Conservation (phyloP, 1,140 invertebrate species). For the Drosophila malerkotliana region DNA sequence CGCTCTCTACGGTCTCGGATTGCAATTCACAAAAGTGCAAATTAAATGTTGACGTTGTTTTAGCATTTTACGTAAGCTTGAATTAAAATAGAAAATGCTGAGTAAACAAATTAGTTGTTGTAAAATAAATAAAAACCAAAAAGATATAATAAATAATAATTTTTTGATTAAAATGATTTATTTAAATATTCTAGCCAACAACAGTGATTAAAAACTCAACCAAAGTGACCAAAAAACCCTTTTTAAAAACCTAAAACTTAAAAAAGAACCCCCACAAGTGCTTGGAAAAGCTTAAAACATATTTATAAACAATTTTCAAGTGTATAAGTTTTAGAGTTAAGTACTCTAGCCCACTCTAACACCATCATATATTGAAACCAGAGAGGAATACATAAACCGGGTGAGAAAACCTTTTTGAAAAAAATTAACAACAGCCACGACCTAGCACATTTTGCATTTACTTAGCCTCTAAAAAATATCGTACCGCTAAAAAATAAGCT, state of each 20-base stretch:
- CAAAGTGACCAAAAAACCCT: neutral
- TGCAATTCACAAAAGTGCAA: slow-evolving; percentile 46
- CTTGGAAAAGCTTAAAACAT: slow-evolving; percentile 2
- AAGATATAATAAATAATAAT: neutral
- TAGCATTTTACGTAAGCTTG: slow-evolving; percentile 57
- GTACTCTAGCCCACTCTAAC: neutral
- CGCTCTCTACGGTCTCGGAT: slow-evolving; percentile 5
- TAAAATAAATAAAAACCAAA: neutral
- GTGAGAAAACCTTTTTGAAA: neutral
- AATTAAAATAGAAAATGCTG: slow-evolving; percentile 17
- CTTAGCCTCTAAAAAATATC: slow-evolving; percentile 13
- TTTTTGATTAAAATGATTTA: slow-evolving; percentile 7
- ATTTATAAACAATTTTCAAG: neutral
- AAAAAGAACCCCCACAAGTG: slow-evolving; percentile 32
- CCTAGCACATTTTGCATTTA: slow-evolving; percentile 27
- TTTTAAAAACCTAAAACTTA: neutral
- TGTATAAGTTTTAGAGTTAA: neutral
- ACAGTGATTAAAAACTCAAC: neutral
- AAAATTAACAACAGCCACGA: slow-evolving; percentile 14
- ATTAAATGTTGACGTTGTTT: slow-evolving; percentile 32
- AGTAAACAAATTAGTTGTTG: neutral
- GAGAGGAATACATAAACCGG: slow-evolving; percentile 8
- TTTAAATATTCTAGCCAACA: too few relatives aligned
- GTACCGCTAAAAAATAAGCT: slow-evolving; percentile 7
- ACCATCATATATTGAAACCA: neutral